Evolutionary conservation across 2,797 vertebrate genomes (phyloP), one percentile per base, ranked within the genome.

Genomic region (Eulemur coronatus): DNA sequence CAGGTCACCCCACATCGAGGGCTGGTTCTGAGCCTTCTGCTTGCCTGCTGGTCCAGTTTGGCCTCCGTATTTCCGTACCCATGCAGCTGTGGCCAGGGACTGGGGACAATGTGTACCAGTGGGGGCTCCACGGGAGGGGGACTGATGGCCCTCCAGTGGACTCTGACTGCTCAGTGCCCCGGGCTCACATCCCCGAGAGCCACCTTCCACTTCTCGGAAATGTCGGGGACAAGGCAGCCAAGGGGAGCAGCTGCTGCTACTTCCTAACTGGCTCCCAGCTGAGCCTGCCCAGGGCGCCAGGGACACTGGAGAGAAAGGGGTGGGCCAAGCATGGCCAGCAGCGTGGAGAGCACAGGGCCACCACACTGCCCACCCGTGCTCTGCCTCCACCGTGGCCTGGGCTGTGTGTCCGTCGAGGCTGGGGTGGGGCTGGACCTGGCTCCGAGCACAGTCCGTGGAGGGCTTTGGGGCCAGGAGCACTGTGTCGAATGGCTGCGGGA

Each of bases 1-100:
- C 18, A 95, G 88, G 76, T 89, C 43, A 5, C 7, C 3, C 50
- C 95, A 55, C 22, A 59, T 87, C 91, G 91, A 57, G 86, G 50
- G 55, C n/a, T 13, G n/a, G n/a, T 38, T 26, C 43, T 48, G 14
- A 63, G 22, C 90, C 92, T 18, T 41, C 86, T 97, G 94, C 94
- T 90, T 35, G n/a, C 85, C 97, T 82, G 79, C 96, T 97, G 97
- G 97, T 96, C 97, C 73, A 96, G 46, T 59, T 79, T n/a, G 20
- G 80, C 41, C 28, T 98, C 95, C 73, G 38, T 70, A 63, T 76
- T 97, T 97, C 95, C 78, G 84, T 87, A 90, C 91, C 82, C 46
- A 43, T 86, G 55, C 86, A 81, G 38, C 43, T 75, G 91, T 87
- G 72, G 43, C 85, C 81, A 95, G 97, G 95, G 96, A 84, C 73